These are phyloP conservation scores for Butastur rufipennis DNA, from an alignment of 2,113 vertebrate species.

Conservation along the genomic window DNA sequence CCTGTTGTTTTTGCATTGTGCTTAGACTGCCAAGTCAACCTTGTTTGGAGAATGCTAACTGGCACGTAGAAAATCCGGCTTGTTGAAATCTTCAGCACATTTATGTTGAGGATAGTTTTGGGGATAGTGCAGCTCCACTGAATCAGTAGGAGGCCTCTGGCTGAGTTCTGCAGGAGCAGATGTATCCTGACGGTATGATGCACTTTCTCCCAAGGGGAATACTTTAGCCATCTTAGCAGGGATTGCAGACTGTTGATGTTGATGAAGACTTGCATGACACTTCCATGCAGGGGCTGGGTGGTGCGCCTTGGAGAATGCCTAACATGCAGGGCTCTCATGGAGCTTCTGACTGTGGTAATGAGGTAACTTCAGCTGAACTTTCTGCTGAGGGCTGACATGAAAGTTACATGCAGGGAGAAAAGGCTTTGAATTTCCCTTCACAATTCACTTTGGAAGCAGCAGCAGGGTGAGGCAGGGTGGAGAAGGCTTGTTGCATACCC, in stretches of 20 bases:
- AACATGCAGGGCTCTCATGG: neutral
- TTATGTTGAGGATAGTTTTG: neutral
- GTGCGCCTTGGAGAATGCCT: neutral
- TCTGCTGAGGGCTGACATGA: neutral
- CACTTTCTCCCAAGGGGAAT: neutral
- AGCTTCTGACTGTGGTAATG: neutral
- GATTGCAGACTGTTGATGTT: neutral
- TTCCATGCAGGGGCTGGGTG: neutral
- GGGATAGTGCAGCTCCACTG: neutral
- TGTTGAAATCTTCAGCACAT: neutral
- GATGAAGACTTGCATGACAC: neutral
- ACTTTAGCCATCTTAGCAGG: neutral
- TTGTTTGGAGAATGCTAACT: neutral
- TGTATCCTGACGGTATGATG: neutral
- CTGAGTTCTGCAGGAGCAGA: neutral
- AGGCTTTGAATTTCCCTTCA: neutral
- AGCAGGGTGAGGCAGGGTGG: neutral
- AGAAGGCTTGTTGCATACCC: neutral
- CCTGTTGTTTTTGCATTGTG: neutral
- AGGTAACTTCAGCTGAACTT: neutral
- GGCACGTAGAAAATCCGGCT: neutral
- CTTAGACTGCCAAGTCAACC: neutral
- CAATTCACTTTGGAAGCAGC: neutral
- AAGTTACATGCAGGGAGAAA: neutral
- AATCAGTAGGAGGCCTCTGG: neutral